Evolutionary conservation across 2,888 invertebrate species (phyloP).

Genomic region (Drosophila hawaiiensis): DNA sequence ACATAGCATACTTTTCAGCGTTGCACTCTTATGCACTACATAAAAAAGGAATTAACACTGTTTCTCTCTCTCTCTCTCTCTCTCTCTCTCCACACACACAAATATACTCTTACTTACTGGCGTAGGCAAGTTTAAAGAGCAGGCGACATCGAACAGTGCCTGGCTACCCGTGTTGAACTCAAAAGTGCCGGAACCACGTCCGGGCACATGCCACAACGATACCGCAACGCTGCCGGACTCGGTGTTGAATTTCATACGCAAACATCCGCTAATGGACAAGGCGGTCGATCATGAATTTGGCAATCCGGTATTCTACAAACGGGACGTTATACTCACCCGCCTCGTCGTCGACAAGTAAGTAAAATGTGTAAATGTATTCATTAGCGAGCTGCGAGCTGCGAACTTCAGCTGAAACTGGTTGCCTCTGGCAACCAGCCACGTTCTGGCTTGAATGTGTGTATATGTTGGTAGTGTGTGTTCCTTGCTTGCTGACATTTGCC

Average conservation of each 20-base stretch:
- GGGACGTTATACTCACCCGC: constrained; percentile 95
- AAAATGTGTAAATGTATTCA: constrained; percentile 73
- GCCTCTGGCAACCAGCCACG: constrained; percentile 41
- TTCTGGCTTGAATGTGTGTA: constrained; percentile 13
- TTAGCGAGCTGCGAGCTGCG: constrained; percentile 57
- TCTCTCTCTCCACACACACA: neutral
- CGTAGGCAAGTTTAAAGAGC: constrained; percentile 93
- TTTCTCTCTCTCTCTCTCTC: constrained; percentile 2
- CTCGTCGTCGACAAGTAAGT: constrained; percentile 93
- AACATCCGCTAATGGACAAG: constrained; percentile 98
- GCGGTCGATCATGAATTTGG: constrained; percentile 97
- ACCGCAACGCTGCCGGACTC: constrained; percentile 96
- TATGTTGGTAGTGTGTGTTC: constrained; percentile 8
- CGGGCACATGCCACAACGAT: constrained; percentile 97
- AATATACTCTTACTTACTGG: neutral
- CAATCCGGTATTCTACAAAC: constrained; percentile 96
- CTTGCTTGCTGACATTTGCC: constrained; percentile 65
- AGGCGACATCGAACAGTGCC: constrained; percentile 95
- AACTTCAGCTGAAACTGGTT: constrained; percentile 10
- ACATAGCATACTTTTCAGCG: constrained; percentile 64
- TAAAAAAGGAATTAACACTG: constrained; percentile 24
- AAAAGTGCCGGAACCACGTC: constrained; percentile 96
- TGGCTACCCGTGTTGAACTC: constrained; percentile 97
- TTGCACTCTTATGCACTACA: constrained; percentile 51
- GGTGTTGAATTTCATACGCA: constrained; percentile 97